These are phyloP conservation scores for Dipodomys merriami DNA, from an alignment of 2,113 vertebrate species.

Conservation along the genomic window DNA sequence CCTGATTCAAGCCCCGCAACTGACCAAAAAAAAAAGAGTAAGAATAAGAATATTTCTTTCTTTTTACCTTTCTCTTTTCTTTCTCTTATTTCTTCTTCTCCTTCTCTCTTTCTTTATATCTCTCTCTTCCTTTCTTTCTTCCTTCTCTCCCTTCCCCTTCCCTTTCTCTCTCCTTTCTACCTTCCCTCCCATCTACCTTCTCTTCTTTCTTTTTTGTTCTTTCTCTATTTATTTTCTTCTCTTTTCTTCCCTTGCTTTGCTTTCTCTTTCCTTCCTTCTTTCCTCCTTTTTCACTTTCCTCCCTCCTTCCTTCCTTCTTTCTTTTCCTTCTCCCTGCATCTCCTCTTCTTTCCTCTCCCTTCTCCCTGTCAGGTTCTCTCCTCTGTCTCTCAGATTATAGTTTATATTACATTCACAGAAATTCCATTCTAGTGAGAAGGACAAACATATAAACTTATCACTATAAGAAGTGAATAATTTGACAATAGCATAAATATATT, in stretches of 20 bases:
- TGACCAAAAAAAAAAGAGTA: no score
- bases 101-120: background rate
- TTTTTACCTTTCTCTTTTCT: background rate
- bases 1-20: no score
- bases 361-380: background rate
- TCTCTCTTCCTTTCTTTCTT: background rate
- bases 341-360: background rate
- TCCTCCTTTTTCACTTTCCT: no score
- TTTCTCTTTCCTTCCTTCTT: no score
- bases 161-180: no score
- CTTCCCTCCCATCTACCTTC: no score
- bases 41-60: no score
- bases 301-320: background rate
- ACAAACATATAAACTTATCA: background rate
- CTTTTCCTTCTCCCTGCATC: background rate
- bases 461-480: conserved; percentile 2
- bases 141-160: background rate
- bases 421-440: background rate
- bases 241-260: background rate
- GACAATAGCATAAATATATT: background rate
- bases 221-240: background rate
- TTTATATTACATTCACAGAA: background rate
- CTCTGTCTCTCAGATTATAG: background rate
- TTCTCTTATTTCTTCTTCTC: background rate
- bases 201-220: background rate